A percentile compares a stretch with the other conserved stretches of the same genome.
Conservation (phyloP, 2,113 vertebrate species). For the Rhynchopsitta pachyrhyncha region DNA sequence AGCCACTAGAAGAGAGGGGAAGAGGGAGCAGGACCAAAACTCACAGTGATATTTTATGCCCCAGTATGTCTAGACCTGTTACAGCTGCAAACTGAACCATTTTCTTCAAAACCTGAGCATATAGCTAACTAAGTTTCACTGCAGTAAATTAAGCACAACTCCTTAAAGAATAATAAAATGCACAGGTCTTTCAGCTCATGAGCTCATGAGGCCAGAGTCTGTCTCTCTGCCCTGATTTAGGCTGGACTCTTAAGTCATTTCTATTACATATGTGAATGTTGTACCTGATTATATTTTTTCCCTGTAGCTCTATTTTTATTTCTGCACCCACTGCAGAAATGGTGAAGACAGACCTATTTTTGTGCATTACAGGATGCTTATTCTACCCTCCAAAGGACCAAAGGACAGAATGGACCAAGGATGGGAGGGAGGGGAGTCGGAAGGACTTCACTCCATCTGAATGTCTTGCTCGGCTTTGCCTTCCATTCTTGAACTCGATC, state of each 20-base stretch:
- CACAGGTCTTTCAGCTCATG: not conserved
- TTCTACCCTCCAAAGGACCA: not conserved
- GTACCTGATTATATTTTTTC: not conserved
- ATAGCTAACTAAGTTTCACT: not conserved
- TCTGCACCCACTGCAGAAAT: not conserved
- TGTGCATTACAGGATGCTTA: not conserved
- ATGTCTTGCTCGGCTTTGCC: not conserved
- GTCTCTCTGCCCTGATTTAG: not conserved
- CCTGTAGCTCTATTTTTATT: not conserved
- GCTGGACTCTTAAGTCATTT: not conserved
- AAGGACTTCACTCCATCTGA: too few relatives aligned
- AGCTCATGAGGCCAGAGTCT: not conserved
- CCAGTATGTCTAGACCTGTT: not conserved
- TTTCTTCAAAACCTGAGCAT: not conserved
- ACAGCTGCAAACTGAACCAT: not conserved
- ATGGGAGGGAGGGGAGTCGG: not conserved
- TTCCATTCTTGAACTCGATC: not conserved
- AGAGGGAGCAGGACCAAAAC: not conserved
- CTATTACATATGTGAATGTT: not conserved
- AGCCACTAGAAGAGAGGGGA: not conserved
- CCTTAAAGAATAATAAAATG: not conserved
- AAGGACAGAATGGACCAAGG: not conserved
- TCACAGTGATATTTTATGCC: not conserved
- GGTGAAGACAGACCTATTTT: not conserved
- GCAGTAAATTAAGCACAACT: not conserved